Evolutionary conservation across 2,888 invertebrate genomes (phyloP).

Genomic region (Eristalinus sepulchralis): DNA sequence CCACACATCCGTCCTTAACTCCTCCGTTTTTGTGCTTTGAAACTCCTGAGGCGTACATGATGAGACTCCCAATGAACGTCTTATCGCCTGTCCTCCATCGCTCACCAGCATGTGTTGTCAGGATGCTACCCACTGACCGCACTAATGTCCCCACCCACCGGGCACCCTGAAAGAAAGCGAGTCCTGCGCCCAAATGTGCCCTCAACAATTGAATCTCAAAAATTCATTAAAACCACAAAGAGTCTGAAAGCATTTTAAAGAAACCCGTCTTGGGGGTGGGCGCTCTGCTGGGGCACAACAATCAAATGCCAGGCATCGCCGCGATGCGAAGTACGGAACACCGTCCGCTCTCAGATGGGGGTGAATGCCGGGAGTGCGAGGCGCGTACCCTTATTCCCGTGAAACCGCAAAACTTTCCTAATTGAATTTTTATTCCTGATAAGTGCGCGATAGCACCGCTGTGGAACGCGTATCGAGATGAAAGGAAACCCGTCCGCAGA

Average conservation of each 20-base stretch:
- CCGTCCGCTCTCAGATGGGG: conserved; percentile 16
- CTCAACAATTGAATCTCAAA: background rate
- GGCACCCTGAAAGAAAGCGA: background rate
- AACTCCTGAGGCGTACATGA: background rate
- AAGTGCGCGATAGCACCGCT: conserved; percentile 18
- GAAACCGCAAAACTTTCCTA: conserved; percentile 62
- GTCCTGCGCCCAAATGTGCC: background rate
- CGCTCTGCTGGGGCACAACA: background rate
- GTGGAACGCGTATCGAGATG: conserved; percentile 50
- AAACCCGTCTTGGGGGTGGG: conserved; percentile 9
- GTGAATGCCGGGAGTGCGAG: background rate
- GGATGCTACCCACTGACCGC: background rate
- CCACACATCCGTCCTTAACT: background rate
- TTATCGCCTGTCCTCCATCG: background rate
- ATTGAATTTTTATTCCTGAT: conserved; percentile 68
- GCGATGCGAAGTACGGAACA: background rate
- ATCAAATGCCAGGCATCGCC: background rate
- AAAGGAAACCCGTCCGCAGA: conserved; percentile 28
- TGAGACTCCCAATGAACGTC: background rate
- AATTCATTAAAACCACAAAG: conserved; percentile 64
- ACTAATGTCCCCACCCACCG: background rate
- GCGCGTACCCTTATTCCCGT: conserved; percentile 51
- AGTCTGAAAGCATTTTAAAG: conserved; percentile 62
- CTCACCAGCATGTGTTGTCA: background rate
- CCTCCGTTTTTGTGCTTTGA: background rate